phyloP scores from a whole-genome alignment of 2,888 invertebrate species.

The Hofmannophila pseudospretella region DNA sequence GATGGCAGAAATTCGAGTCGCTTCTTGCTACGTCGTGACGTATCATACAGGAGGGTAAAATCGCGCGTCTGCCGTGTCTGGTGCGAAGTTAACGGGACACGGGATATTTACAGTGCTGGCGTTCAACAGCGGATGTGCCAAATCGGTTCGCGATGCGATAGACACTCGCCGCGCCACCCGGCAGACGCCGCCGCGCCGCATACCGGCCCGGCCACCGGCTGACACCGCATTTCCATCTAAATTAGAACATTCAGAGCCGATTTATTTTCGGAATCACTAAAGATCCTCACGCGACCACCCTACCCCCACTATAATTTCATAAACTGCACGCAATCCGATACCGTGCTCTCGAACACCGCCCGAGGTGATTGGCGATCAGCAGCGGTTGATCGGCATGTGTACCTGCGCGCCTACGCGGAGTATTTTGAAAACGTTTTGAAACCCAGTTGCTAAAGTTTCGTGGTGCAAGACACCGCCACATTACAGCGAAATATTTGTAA shows the following conservation, averaged over 20 bases:
- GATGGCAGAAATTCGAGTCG: conserved; percentile 21
- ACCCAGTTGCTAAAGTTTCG: conserved; percentile 65
- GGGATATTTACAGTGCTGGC: conserved; percentile 66
- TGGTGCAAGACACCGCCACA: conserved; percentile 67
- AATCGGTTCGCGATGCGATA: conserved; percentile 67
- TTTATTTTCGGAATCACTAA: conserved; percentile 30
- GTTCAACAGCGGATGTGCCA: conserved; percentile 72
- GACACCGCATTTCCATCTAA: conserved; percentile 45
- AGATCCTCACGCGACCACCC: conserved; percentile 28
- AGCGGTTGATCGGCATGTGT: conserved; percentile 32
- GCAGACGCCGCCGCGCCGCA: conserved; percentile 68
- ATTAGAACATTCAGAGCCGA: conserved; percentile 35
- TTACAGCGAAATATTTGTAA: conserved; percentile 70
- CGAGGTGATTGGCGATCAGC: conserved; percentile 34
- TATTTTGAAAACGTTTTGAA: conserved; percentile 74
- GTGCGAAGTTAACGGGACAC: conserved; percentile 29
- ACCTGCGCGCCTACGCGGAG: conserved; percentile 50
- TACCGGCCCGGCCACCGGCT: conserved; percentile 66
- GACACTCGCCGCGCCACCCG: conserved; percentile 57
- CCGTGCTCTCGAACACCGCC: conserved; percentile 29
- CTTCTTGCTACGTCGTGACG: conserved; percentile 35
- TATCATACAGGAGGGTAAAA: conserved; percentile 25
- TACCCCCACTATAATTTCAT: conserved; percentile 22
- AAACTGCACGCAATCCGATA: conserved; percentile 34
- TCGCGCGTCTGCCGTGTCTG: conserved; percentile 29